Conservation (phyloP, 2,113 vertebrate genomes). For the Cavia aperea region DNA sequence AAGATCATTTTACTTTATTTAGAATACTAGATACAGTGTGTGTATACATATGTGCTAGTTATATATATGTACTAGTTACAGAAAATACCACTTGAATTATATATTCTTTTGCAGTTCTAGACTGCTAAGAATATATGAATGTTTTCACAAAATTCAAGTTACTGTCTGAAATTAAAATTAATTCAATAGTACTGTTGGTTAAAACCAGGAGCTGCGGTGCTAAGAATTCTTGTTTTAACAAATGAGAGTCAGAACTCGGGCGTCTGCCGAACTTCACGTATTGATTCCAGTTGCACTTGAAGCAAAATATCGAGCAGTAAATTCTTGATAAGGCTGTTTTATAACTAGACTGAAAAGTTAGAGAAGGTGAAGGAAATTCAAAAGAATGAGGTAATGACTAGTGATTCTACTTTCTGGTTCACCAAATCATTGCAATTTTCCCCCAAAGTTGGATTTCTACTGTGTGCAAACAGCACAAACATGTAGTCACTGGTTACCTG, state of each 20-base stretch:
- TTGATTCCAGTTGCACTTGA: background rate
- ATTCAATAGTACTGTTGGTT: background rate
- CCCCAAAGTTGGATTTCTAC: background rate
- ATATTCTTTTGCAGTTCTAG: background rate
- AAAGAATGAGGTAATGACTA: background rate
- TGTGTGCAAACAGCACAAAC: background rate
- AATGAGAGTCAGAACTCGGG: background rate
- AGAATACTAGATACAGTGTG: background rate
- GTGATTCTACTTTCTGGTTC: background rate
- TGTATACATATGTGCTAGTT: too few relatives aligned
- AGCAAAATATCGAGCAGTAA: background rate
- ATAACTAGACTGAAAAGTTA: background rate
- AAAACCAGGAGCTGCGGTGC: background rate
- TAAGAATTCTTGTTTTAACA: background rate
- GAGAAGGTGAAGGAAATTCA: background rate
- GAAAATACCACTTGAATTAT: background rate
- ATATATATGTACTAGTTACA: background rate
- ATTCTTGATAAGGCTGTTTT: background rate
- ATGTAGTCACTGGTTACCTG: background rate
- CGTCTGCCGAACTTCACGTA: background rate
- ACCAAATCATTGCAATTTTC: background rate
- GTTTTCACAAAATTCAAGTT: constrained; percentile 14
- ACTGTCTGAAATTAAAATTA: constrained; percentile 32
- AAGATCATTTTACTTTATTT: background rate
- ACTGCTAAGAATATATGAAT: background rate